Conservation (phyloP, 2,797 vertebrate genomes). For the Crenichthys baileyi region DNA sequence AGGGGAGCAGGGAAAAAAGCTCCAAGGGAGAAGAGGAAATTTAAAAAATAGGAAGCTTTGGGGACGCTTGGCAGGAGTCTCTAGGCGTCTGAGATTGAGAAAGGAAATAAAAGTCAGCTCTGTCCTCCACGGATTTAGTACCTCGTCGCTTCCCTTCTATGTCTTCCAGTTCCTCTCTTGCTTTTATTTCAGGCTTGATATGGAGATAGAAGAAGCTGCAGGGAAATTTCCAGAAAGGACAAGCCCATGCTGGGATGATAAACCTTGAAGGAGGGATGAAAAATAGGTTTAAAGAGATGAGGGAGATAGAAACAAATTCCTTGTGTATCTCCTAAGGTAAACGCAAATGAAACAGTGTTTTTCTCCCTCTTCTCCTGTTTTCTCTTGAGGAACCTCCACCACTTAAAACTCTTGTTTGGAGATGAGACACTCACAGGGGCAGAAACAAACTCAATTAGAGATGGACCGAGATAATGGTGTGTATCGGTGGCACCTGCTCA, state of each 20-base stretch:
- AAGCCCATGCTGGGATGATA: constrained; percentile 7
- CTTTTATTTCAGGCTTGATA: constrained; percentile 42
- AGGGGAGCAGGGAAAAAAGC: constrained; percentile 21
- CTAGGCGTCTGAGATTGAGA: constrained; percentile 8
- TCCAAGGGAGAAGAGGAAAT: constrained; percentile 12
- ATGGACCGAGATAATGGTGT: constrained; percentile 55
- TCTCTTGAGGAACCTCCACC: constrained; percentile 9
- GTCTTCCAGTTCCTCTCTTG: constrained; percentile 15
- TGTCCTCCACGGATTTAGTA: constrained; percentile 30
- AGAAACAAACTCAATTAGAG: constrained; percentile 57
- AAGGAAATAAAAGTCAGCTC: constrained; percentile 32
- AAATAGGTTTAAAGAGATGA: not conserved
- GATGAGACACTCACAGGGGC: constrained; percentile 11
- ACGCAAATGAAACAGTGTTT: not conserved
- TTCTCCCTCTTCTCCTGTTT: not conserved
- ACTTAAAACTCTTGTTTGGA: constrained; percentile 19
- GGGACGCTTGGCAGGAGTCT: constrained; percentile 19
- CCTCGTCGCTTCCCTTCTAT: constrained; percentile 1
- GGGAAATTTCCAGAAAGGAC: not conserved
- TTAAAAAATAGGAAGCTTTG: constrained; percentile 31
- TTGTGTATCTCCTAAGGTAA: constrained; percentile 14
- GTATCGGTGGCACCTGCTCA: constrained; percentile 62
- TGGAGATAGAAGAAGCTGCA: constrained; percentile 19
- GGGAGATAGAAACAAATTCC: constrained; percentile 1
- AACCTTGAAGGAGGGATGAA: constrained; percentile 10